Evolutionary conservation across 2,888 invertebrate species (phyloP).

Genomic region (Euzetes globulus): DNA sequence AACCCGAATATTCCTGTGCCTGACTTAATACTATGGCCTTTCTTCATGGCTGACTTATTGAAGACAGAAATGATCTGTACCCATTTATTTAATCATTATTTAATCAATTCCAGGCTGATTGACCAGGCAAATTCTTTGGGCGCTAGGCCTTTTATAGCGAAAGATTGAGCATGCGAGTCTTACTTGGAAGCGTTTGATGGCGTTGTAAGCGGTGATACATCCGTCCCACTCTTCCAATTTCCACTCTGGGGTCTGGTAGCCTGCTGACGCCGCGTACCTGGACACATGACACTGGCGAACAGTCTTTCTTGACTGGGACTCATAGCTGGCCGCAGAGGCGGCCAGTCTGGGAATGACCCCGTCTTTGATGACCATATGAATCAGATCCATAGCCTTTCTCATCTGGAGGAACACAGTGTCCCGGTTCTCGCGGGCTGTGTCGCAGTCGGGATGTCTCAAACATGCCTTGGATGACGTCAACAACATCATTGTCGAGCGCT

Average conservation of each 20-base stretch:
- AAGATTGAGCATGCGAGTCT: slow-evolving; percentile 14
- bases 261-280: background rate
- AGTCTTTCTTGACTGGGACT: background rate
- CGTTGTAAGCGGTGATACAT: slow-evolving; percentile 60
- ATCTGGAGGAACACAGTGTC: slow-evolving; percentile 83
- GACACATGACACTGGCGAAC: slow-evolving; percentile 5
- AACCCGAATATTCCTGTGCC: too few relatives aligned
- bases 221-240: slow-evolving; percentile 47
- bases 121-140: too few relatives aligned
- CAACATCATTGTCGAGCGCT: slow-evolving; percentile 91
- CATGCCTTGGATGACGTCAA: slow-evolving; percentile 94
- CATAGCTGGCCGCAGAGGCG: slow-evolving; percentile 33
- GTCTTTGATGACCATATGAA: slow-evolving; percentile 94
- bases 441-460: slow-evolving; percentile 86
- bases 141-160: background rate
- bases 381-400: slow-evolving; percentile 91
- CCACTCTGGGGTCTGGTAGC: slow-evolving; percentile 28
- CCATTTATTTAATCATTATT: too few relatives aligned
- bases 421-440: slow-evolving; percentile 83
- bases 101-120: too few relatives aligned
- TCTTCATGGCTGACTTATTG: too few relatives aligned
- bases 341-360: slow-evolving; percentile 56
- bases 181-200: slow-evolving; percentile 69
- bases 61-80: too few relatives aligned
- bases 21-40: too few relatives aligned